Percentiles rank a stretch among this genome's conserved stretches.
These are phyloP conservation scores for Chiropotes sagulatus DNA, from an alignment of 2,797 vertebrate species.

Conservation along the genomic window DNA sequence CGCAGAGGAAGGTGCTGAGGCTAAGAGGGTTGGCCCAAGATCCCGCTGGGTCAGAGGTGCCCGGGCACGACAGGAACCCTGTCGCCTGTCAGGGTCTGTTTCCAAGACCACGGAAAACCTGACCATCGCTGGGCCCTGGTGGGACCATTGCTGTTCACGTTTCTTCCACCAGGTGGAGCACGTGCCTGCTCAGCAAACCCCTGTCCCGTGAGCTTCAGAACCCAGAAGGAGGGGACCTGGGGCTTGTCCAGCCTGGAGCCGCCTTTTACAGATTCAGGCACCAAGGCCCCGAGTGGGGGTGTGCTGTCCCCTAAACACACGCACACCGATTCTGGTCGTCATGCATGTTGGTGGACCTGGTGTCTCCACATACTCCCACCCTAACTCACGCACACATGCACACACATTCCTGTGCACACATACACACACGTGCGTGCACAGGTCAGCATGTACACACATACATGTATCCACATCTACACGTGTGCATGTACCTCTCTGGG, in stretches of 20 bases:
- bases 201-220: fast-evolving
- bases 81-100: fast-evolving
- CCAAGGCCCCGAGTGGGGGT: background rate
- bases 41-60: fast-evolving
- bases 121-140: fast-evolving
- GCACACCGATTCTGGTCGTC: background rate
- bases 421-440: background rate
- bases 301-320: background rate
- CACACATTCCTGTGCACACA: background rate
- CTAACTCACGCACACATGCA: fast-evolving
- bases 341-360: background rate
- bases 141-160: fast-evolving
- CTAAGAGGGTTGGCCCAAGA: background rate
- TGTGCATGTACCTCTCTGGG: background rate
- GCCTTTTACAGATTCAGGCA: background rate
- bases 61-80: fast-evolving
- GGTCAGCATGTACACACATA: background rate
- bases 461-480: too few relatives aligned
- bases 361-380: background rate
- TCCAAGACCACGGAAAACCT: background rate
- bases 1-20: background rate
- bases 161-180: conserved; percentile 59
- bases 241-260: fast-evolving
- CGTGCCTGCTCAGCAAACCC: background rate
- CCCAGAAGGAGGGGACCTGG: fast-evolving